These are phyloP conservation scores for Dendrocopos noguchii DNA, from an alignment of 2,113 vertebrate species.

Conservation along the genomic window DNA sequence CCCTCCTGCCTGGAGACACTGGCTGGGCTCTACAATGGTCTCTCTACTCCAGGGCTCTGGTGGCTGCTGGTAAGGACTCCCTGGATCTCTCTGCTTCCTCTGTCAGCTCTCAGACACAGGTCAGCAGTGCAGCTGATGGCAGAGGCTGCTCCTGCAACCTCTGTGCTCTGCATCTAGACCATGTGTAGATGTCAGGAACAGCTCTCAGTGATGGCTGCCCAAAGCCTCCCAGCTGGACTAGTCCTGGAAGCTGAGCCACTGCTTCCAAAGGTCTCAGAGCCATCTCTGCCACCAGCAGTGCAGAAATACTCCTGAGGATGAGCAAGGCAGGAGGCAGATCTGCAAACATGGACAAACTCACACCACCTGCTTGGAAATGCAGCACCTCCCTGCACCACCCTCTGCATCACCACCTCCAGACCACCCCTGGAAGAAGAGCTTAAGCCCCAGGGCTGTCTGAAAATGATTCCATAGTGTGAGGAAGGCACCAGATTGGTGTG, in stretches of 20 bases:
- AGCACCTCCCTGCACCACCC: background rate
- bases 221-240: background rate
- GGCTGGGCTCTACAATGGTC: accelerated
- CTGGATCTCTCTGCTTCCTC: background rate
- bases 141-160: background rate
- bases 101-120: background rate
- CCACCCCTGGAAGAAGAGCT: background rate
- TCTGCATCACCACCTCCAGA: background rate
- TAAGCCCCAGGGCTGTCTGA: background rate
- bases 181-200: background rate
- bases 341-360: background rate
- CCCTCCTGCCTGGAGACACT: background rate
- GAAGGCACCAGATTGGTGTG: background rate
- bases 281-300: background rate
- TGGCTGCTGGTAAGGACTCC: background rate
- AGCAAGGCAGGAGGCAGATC: background rate
- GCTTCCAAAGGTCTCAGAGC: background rate
- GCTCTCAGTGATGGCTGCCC: background rate
- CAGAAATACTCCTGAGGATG: background rate
- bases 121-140: background rate
- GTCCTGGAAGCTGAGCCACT: background rate
- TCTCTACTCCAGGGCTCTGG: background rate
- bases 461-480: background rate
- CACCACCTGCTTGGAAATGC: conserved; percentile 14
- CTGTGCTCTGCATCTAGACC: background rate